A percentile compares a stretch with the other conserved stretches of the same genome.
Evolutionary conservation across 2,888 invertebrate genomes (phyloP).

Genomic region (Melangyna quadrimaculata): DNA sequence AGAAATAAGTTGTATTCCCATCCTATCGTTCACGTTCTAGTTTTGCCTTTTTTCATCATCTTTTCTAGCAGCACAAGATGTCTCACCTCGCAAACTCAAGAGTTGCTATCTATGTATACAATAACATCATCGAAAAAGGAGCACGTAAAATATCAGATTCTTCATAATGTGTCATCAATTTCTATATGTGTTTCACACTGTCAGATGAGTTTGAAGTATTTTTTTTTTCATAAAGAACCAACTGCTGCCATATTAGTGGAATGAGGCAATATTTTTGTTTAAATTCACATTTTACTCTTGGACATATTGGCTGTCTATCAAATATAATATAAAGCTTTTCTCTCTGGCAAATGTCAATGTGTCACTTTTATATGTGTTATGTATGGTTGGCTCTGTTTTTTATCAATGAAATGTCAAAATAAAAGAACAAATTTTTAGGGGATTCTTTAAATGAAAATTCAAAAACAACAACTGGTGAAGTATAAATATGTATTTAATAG

Average conservation of each 20-base stretch:
- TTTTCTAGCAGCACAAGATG: not conserved
- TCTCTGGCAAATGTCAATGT: not conserved
- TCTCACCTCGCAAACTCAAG: not conserved
- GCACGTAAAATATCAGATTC: constrained; percentile 71
- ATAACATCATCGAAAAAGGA: constrained; percentile 47
- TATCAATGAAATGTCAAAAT: not conserved
- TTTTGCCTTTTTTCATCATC: not conserved
- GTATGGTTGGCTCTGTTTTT: not conserved
- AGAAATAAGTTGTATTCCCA: not conserved
- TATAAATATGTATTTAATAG: no score
- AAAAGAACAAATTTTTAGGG: no score
- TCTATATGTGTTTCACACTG: constrained; percentile 40
- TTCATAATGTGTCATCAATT: constrained; percentile 70
- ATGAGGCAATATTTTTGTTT: constrained; percentile 54
- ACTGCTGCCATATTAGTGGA: constrained; percentile 35
- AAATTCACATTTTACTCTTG: constrained; percentile 48
- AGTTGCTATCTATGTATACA: constrained; percentile 10
- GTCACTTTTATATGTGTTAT: not conserved
- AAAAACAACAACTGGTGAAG: no score
- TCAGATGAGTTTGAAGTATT: constrained; percentile 37
- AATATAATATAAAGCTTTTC: constrained; percentile 36
- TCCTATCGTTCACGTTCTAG: constrained; percentile 20
- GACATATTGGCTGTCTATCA: constrained; percentile 70
- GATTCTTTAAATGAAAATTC: no score
- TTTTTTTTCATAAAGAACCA: constrained; percentile 27